phyloP scores from a whole-genome alignment of 2,797 vertebrate genomes.

The Chelon labrosus region DNA sequence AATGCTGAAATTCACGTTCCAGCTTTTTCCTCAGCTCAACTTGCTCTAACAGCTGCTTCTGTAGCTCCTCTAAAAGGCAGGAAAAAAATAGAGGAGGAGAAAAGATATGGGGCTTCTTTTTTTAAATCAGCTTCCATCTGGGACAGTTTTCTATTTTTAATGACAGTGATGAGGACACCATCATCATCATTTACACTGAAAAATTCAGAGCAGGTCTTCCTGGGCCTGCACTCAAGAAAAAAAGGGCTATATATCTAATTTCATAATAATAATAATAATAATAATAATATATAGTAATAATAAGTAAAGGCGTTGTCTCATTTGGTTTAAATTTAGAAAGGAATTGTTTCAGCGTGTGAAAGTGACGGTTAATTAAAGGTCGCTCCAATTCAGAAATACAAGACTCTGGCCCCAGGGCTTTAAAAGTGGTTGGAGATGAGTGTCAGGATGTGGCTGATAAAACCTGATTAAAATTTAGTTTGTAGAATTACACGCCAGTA shows the following conservation, averaged over 20 bases:
- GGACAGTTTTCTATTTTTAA: conserved; percentile 59
- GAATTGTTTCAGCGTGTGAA: background rate
- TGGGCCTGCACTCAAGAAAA: conserved; percentile 25
- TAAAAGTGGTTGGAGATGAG: background rate
- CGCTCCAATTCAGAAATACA: background rate
- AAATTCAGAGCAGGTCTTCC: conserved; percentile 51
- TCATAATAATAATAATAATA: no score
- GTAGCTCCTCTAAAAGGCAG: conserved; percentile 90
- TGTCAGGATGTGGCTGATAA: background rate
- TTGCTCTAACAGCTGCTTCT: conserved; percentile 96
- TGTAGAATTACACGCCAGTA: background rate
- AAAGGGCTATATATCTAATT: no score
- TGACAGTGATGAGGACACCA: conserved; percentile 39
- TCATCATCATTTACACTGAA: conserved; percentile 24
- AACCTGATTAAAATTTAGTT: background rate
- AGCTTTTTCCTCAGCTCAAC: conserved; percentile 97
- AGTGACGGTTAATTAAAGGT: conserved; percentile 9
- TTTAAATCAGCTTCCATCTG: conserved; percentile 20
- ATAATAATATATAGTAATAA: background rate
- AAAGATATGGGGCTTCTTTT: conserved; percentile 5
- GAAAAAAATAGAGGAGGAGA: conserved; percentile 28
- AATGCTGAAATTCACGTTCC: conserved; percentile 96
- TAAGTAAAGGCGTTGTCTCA: background rate
- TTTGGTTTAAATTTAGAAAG: background rate
- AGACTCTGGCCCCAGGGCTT: conserved; percentile 11